Percentiles rank a stretch among this genome's conserved stretches.
Conservation (phyloP, 64 coral and sea anemone genomes). For the Montipora efflorescens region DNA sequence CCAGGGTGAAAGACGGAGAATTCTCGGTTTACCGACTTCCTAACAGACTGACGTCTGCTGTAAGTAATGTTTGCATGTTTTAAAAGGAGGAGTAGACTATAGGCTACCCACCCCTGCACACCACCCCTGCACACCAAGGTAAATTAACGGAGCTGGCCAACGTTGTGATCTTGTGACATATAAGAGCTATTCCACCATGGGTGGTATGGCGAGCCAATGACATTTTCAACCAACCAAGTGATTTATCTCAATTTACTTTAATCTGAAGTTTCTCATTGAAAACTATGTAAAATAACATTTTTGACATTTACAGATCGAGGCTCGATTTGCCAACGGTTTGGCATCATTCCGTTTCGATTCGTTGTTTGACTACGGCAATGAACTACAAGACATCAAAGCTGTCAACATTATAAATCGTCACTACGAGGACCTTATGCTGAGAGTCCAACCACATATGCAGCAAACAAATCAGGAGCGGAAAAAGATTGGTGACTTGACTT, state of each 20-base stretch:
- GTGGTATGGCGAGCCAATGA: no score
- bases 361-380: slow-evolving; percentile 68
- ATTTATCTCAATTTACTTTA: no score
- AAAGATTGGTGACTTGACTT: slow-evolving; percentile 58
- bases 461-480: slow-evolving; percentile 21
- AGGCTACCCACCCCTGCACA: no score
- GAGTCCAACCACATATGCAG: slow-evolving; percentile 37
- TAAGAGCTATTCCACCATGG: no score
- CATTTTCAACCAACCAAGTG: no score
- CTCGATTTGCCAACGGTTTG: not conserved
- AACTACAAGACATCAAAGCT: slow-evolving; percentile 45
- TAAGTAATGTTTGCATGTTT: slow-evolving; percentile 4
- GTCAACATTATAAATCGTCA: slow-evolving; percentile 20
- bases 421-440: not conserved
- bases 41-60: slow-evolving; percentile 45
- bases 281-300: no score
- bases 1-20: slow-evolving; percentile 16
- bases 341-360: slow-evolving; percentile 70
- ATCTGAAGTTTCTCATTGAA: no score
- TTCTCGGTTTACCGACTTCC: slow-evolving; percentile 37
- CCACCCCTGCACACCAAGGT: no score
- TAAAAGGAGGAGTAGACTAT: no score
- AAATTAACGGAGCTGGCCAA: no score
- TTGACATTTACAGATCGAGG: slow-evolving; percentile 23
- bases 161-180: no score